Conservation (phyloP, 2,888 invertebrate species). For the Cantharis nigra region DNA sequence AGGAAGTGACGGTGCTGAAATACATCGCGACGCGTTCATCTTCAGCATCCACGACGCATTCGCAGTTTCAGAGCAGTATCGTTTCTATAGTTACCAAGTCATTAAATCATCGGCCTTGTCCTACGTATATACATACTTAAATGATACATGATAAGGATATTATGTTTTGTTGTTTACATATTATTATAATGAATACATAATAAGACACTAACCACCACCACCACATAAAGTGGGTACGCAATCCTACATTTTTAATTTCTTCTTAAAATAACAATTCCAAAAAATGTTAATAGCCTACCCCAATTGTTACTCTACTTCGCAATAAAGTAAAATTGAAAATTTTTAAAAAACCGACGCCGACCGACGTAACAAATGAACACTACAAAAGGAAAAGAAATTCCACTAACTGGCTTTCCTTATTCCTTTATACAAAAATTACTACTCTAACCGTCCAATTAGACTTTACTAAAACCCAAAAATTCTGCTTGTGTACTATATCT, state of each 20-base stretch:
- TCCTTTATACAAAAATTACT: too few species aligned
- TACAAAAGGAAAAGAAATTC: too few species aligned
- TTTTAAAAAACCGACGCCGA: too few species aligned
- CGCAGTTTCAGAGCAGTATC: constrained; percentile 36
- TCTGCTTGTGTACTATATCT: too few species aligned
- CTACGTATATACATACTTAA: constrained; percentile 22
- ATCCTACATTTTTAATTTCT: background rate
- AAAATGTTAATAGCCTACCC: too few species aligned
- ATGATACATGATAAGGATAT: constrained; percentile 29
- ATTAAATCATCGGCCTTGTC: constrained; percentile 36
- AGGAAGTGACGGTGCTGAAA: constrained; percentile 31
- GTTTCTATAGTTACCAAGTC: constrained; percentile 37
- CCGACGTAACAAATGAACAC: too few species aligned
- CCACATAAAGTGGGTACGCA: background rate
- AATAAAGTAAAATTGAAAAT: too few species aligned
- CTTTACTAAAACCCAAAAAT: too few species aligned
- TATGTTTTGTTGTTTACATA: constrained; percentile 26
- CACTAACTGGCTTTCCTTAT: too few species aligned
- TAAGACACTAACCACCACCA: background rate
- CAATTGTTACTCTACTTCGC: too few species aligned
- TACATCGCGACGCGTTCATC: constrained; percentile 25
- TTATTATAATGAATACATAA: background rate
- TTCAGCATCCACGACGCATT: constrained; percentile 36
- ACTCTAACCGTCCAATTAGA: too few species aligned
- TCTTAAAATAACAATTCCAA: too few species aligned